Conservation (phyloP, 2,888 invertebrate species). For the Melipona bicolor region DNA sequence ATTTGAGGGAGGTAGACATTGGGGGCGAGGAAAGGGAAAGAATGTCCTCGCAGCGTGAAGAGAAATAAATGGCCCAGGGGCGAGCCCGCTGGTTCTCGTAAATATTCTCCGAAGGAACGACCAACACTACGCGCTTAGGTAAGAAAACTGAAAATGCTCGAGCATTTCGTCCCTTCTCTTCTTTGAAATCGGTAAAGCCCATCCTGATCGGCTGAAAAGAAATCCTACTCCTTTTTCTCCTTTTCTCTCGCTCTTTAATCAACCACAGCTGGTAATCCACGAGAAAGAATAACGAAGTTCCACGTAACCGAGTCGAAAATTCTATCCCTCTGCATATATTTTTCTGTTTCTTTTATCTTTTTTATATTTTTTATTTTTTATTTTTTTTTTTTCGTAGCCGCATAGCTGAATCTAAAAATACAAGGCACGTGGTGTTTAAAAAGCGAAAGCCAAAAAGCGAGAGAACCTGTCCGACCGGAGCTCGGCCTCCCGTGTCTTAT, state of each 20-base stretch:
- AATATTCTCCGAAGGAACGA: constrained; percentile 20
- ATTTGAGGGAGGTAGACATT: neutral
- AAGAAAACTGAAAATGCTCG: neutral
- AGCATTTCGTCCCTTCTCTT: neutral
- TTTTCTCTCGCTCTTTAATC: constrained; percentile 3
- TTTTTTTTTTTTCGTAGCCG: neutral
- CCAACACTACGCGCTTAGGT: neutral
- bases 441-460: constrained; percentile 35
- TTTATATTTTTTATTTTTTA: no score
- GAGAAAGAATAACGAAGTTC: neutral
- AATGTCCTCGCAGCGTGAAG: constrained; percentile 2
- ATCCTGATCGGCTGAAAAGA: neutral
- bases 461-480: constrained; percentile 63
- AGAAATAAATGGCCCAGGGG: constrained; percentile 16
- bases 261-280: constrained; percentile 36
- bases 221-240: neutral
- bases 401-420: constrained; percentile 49
- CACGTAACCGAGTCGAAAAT: constrained; percentile 26
- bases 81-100: constrained; percentile 2
- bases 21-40: neutral
- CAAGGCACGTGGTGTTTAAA: constrained; percentile 29
- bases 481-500: constrained; percentile 16
- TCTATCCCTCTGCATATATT: neutral
- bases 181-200: neutral
- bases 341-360: no score